phyloP scores from a whole-genome alignment of 2,113 vertebrate species.

The Leucopsar rothschildi region DNA sequence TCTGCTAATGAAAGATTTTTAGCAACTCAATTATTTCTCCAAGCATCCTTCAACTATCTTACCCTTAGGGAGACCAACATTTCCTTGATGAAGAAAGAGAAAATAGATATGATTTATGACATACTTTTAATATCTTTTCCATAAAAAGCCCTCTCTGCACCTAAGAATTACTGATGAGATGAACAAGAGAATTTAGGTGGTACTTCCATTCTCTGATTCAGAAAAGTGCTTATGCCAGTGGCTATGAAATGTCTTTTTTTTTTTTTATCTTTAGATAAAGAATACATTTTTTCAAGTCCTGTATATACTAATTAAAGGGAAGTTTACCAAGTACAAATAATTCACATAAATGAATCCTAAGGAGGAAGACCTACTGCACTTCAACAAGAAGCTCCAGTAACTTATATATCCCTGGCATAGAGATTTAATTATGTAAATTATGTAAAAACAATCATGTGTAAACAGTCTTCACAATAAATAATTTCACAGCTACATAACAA shows the following conservation, averaged over 20 bases:
- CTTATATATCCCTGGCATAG: background rate
- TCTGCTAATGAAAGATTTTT: background rate
- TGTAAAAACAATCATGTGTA: background rate
- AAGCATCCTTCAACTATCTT: background rate
- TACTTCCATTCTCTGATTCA: background rate
- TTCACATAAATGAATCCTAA: background rate
- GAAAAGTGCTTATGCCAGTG: background rate
- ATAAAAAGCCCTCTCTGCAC: background rate
- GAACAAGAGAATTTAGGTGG: background rate
- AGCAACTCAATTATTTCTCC: background rate
- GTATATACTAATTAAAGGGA: background rate
- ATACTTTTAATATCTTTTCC: background rate
- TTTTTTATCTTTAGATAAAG: accelerated
- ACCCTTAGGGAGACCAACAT: background rate
- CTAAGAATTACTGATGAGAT: background rate
- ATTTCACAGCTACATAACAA: background rate
- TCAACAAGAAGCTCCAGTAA: background rate
- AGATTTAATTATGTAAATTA: background rate
- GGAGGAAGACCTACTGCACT: background rate
- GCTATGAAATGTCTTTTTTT: background rate
- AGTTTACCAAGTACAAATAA: background rate
- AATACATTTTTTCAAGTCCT: background rate
- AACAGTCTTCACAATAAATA: background rate
- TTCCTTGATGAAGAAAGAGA: background rate
- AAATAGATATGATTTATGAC: background rate